phyloP scores from a whole-genome alignment of 2,888 invertebrate genomes.

The Ochropacha duplaris region DNA sequence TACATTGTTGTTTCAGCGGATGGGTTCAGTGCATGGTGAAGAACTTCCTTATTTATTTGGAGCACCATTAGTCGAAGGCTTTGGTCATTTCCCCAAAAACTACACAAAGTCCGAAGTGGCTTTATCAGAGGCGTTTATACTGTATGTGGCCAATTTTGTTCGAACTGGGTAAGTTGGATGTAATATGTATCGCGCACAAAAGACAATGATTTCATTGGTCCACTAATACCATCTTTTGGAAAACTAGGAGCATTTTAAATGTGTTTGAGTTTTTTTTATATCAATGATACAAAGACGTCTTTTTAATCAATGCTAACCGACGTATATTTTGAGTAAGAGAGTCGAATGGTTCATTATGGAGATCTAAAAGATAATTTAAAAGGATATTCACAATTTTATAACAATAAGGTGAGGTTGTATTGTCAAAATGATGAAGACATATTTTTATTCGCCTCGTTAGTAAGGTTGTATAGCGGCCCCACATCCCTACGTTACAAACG shows the following conservation, averaged over 20 bases:
- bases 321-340: not conserved
- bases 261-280: not conserved
- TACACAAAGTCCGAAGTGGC: slow-evolving; percentile 94
- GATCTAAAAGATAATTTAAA: not conserved
- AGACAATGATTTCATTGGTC: not conserved
- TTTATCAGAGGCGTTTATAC: slow-evolving; percentile 93
- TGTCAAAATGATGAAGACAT: not conserved
- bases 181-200: not conserved
- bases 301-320: not conserved
- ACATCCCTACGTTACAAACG: not conserved
- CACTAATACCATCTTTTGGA: not conserved
- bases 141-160: slow-evolving; percentile 94
- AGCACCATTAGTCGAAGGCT: slow-evolving; percentile 92
- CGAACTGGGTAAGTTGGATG: slow-evolving; percentile 90
- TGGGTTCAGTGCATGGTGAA: slow-evolving; percentile 96
- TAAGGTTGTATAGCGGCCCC: not conserved
- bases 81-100: slow-evolving; percentile 92
- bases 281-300: slow-evolving; percentile 2
- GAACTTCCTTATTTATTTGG: slow-evolving; percentile 96
- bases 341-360: not conserved
- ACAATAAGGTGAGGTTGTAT: not conserved
- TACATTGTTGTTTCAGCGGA: slow-evolving; percentile 83
- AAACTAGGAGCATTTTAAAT: not conserved
- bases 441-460: not conserved
- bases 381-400: not conserved